Conservation (phyloP, 2,888 invertebrate genomes). For the Agrochola circellaris region DNA sequence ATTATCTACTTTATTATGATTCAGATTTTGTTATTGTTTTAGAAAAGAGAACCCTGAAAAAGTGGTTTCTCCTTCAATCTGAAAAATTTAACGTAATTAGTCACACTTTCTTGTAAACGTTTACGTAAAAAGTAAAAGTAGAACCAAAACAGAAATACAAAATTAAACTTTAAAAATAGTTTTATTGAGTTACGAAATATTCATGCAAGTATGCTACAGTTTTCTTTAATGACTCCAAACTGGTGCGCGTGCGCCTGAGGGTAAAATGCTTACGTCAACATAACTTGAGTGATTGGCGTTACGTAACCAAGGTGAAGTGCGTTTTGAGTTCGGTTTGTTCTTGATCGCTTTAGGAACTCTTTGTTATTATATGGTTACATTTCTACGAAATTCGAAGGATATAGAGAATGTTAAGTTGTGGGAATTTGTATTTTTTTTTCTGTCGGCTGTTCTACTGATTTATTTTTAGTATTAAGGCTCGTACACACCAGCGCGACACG, state of each 20-base stretch:
- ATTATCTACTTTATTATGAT: too few species aligned
- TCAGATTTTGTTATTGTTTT: background rate
- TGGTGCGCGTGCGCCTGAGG: constrained; percentile 42
- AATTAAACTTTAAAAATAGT: background rate
- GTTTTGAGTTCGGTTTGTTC: constrained; percentile 26
- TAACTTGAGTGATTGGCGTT: constrained; percentile 65
- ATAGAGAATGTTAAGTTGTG: background rate
- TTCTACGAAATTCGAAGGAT: constrained; percentile 50
- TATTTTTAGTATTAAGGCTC: constrained; percentile 1
- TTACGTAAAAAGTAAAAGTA: constrained; percentile 48
- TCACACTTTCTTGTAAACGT: constrained; percentile 22
- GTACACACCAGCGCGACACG: too few species aligned
- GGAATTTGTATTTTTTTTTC: background rate
- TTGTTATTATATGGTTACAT: constrained; percentile 44
- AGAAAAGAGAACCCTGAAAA: background rate
- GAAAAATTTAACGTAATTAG: background rate
- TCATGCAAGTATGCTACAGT: constrained; percentile 49
- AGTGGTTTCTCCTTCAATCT: background rate
- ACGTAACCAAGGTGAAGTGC: constrained; percentile 65
- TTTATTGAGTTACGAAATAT: constrained; percentile 30
- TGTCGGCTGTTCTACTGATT: background rate
- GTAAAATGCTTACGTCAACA: constrained; percentile 58
- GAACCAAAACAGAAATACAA: background rate
- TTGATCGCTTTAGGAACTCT: constrained; percentile 33
- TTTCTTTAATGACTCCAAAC: constrained; percentile 52